Base-by-base conservation (phyloP, 2,888 invertebrate genomes). In the Metellina segmentata region DNA sequence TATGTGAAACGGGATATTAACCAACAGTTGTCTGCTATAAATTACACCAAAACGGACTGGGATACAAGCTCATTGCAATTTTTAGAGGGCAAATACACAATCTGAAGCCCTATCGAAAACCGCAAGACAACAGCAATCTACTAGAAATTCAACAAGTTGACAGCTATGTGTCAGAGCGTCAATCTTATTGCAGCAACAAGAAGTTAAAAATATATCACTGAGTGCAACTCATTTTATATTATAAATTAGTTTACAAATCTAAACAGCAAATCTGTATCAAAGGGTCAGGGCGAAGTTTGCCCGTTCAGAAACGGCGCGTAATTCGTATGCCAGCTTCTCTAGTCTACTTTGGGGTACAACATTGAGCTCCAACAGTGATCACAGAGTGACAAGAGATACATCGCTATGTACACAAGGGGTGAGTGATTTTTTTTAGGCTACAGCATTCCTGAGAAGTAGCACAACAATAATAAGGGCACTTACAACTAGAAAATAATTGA, bases 381-480 rank as follows among this genome's bases (percentile, higher is more conserved):
- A 91, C 91, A 91, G 91, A 83, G 91, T 91, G 75, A 75, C 75
- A 34, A 91, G 91, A 83, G 91, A 70, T 69, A 88, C 91, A 69
- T 91, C 71, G 61, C 81, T 90, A 81, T 91, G 53, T 87, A 87
- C 86, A 91, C 9, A 85, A 75, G 79, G 69, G 78, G 74, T 61
- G 16, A 61, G 71, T 85, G 51, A 11, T 61, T 61, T 61, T 82
- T 34, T 78, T n/a, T 20, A 82, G 85, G 89, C 81, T 92, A 85
- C 85, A 85, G 75, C 85, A 87, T 92, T 85, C 92, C 92, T 92
- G 92, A 92, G 92, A 92, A 92, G 79, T 92, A 86, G 89, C 86
- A 92, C 78, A 79, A 82, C 85, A 75, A 82, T 86, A 91, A 87
- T 92, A 92, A 92, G 92, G 92, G 70, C 92, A 92, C 92, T 92